These are phyloP conservation scores for Philaenus spumarius DNA, from an alignment of 1,140 invertebrate species.

Conservation along the genomic window DNA sequence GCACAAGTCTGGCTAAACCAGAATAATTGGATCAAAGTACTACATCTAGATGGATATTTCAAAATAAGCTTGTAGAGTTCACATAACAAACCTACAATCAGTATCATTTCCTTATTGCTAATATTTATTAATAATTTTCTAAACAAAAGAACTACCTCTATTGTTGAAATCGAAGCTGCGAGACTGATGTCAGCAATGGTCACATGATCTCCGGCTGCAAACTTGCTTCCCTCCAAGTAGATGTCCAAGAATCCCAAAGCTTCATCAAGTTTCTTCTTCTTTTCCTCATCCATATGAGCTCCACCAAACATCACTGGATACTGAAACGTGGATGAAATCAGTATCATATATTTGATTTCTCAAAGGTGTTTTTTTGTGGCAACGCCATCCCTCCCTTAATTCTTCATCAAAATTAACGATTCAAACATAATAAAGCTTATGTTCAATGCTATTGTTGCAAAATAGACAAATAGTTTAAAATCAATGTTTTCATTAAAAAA, in stretches of 20 bases:
- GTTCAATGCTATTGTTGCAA: too few species aligned
- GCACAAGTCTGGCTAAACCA: not conserved
- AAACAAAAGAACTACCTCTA: conserved; percentile 44
- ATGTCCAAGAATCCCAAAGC: conserved; percentile 55
- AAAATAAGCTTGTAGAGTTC: not conserved
- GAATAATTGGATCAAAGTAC: not conserved
- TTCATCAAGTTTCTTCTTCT: conserved; percentile 43
- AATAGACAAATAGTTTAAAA: too few species aligned
- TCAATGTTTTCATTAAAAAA: too few species aligned
- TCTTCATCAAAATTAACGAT: too few species aligned
- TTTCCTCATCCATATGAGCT: conserved; percentile 21
- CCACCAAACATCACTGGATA: conserved; percentile 23
- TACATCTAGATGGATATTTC: not conserved
- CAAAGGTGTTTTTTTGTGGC: too few species aligned
- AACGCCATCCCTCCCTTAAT: too few species aligned
- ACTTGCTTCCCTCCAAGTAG: conserved; percentile 57
- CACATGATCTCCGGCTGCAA: conserved; percentile 56
- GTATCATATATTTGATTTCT: too few species aligned
- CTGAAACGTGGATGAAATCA: too few species aligned
- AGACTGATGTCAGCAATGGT: conserved; percentile 66
- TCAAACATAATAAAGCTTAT: too few species aligned
- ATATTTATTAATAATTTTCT: too few species aligned
- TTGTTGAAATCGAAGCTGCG: conserved; percentile 52
- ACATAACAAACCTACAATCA: too few species aligned
- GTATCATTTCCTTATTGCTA: not conserved